Evolutionary conservation across 2,113 vertebrate genomes (phyloP).

Genomic region (Oreotrochilus melanogaster): DNA sequence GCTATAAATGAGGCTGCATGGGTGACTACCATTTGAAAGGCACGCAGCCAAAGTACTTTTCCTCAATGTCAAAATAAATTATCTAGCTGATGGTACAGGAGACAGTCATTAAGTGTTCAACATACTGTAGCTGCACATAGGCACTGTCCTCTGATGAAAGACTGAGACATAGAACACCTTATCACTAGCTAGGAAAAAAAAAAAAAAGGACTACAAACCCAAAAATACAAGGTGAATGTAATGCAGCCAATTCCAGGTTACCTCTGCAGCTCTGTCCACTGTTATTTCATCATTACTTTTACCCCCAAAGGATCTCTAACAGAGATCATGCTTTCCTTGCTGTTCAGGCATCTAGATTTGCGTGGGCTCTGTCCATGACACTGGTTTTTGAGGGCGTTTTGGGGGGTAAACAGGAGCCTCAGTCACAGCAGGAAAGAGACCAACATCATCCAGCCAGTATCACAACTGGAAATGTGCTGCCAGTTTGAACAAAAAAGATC

Average conservation of each 20-base stretch:
- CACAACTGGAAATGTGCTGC: neutral
- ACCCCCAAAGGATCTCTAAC: neutral
- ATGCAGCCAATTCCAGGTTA: neutral
- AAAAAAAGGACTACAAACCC: neutral
- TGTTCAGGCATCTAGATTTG: neutral
- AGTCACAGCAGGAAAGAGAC: neutral
- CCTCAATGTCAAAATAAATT: neutral
- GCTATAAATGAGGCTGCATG: neutral
- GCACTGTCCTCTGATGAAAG: neutral
- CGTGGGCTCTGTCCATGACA: neutral
- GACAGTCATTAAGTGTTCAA: neutral
- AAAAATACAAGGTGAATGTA: neutral
- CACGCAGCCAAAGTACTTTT: neutral
- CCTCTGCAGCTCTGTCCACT: neutral
- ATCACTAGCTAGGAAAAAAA: neutral
- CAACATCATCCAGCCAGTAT: neutral
- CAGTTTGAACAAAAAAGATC: neutral
- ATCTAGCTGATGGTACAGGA: neutral
- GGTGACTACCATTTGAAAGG: neutral
- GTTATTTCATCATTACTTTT: neutral
- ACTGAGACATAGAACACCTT: neutral
- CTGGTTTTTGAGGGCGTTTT: rapidly evolving
- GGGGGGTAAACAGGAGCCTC: neutral
- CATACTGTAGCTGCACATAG: neutral
- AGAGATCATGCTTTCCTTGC: neutral